Evolutionary conservation across 2,888 invertebrate species (phyloP).

Genomic region (Oscheius sp.): DNA sequence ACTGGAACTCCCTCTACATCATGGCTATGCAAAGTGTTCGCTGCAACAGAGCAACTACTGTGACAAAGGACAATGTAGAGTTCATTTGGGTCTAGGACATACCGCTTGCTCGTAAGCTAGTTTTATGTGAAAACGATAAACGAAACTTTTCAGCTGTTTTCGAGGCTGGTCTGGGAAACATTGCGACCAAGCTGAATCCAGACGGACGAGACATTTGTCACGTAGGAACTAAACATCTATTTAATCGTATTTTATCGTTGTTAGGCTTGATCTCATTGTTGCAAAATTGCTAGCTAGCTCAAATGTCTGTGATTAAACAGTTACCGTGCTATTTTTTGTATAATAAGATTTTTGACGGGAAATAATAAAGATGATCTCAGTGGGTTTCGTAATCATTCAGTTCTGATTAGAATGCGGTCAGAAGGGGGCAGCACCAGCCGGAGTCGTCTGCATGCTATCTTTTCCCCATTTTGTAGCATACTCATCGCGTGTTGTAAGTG

Average conservation of each 20-base stretch:
- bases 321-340: too few relatives aligned
- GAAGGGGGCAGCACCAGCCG: too few relatives aligned
- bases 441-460: too few relatives aligned
- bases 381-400: too few relatives aligned
- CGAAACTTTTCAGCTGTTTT: constrained; percentile 1
- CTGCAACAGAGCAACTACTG: neutral
- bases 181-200: neutral
- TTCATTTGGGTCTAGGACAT: constrained; percentile 7
- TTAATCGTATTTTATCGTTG: neutral
- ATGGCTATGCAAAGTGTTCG: neutral
- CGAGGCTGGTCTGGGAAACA: constrained; percentile 13
- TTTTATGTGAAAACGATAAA: neutral
- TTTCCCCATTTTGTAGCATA: too few relatives aligned
- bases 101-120: constrained; percentile 11
- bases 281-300: constrained; percentile 11
- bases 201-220: neutral
- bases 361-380: too few relatives aligned
- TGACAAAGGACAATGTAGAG: constrained; percentile 20
- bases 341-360: too few relatives aligned
- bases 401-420: too few relatives aligned
- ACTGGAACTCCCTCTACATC: neutral
- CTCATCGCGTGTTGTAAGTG: too few relatives aligned
- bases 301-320: constrained; percentile 4
- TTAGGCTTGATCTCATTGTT: neutral
- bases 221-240: neutral